Percentiles rank a stretch among this genome's conserved stretches.
phyloP scores from a whole-genome alignment of 2,113 vertebrate species.

The Boulengeromyrus knoepffleri region DNA sequence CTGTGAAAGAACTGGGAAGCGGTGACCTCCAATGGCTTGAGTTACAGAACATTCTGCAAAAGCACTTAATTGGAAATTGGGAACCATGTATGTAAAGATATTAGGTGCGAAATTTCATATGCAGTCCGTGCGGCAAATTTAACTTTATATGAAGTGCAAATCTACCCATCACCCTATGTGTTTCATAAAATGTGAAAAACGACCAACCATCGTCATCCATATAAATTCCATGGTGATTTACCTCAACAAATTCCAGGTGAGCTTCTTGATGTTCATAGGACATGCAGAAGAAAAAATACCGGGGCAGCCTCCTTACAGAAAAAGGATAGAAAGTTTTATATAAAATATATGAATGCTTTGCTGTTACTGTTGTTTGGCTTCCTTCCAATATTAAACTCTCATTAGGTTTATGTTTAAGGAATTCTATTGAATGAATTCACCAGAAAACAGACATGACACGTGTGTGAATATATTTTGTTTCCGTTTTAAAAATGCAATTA shows the following conservation, averaged over 20 bases:
- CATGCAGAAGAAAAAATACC: neutral
- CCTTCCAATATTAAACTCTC: neutral
- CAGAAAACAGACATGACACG: neutral
- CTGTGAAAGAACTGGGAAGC: neutral
- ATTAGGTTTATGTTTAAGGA: neutral
- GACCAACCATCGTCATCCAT: neutral
- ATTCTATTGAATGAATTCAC: neutral
- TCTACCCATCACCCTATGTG: neutral
- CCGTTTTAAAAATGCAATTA: neutral
- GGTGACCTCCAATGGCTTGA: neutral
- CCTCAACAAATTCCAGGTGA: neutral
- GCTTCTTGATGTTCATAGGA: neutral
- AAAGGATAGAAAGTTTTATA: neutral
- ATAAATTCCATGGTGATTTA: neutral
- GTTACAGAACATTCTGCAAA: neutral
- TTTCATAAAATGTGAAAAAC: neutral
- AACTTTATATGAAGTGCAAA: neutral
- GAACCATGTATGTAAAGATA: neutral
- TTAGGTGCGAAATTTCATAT: neutral
- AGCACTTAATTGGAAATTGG: neutral
- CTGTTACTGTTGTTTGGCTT: neutral
- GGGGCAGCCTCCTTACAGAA: neutral
- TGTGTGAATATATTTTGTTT: neutral
- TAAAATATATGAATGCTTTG: neutral
- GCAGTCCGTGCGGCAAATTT: neutral